These are phyloP conservation scores for Spilogale gracilis DNA, from an alignment of 2,113 vertebrate genomes.

Conservation along the genomic window DNA sequence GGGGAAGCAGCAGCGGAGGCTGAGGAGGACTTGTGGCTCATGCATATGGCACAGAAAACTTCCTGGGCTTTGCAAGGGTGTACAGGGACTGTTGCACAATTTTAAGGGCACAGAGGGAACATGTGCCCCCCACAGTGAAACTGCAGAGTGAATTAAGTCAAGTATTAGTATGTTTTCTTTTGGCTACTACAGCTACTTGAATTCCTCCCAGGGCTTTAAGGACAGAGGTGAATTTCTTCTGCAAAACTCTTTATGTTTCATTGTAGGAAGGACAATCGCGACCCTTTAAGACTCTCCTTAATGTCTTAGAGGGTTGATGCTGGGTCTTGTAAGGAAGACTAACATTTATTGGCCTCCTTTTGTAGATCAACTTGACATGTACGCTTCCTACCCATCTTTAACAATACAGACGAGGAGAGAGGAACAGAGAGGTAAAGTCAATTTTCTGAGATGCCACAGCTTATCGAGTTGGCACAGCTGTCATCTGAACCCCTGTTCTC, in stretches of 20 bases:
- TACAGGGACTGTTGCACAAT: not conserved
- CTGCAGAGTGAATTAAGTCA: not conserved
- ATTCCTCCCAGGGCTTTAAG: not conserved
- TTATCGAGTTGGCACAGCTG: not conserved
- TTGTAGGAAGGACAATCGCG: not conserved
- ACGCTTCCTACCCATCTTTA: not conserved
- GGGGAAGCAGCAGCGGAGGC: slow-evolving; percentile 34
- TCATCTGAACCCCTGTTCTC: not conserved
- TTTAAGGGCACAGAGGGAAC: not conserved
- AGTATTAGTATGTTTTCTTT: not conserved
- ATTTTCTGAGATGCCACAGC: not conserved
- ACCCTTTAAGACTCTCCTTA: not conserved
- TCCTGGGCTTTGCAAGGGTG: not conserved
- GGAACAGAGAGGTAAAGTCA: not conserved
- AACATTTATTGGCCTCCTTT: not conserved
- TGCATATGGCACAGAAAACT: not conserved
- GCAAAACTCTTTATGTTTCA: not conserved
- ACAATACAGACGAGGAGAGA: not conserved
- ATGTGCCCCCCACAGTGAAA: not conserved
- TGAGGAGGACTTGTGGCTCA: slow-evolving; percentile 36
- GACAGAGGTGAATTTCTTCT: not conserved
- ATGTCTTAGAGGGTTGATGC: not conserved
- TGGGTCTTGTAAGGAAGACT: slow-evolving; percentile 2
- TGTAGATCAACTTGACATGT: not conserved
- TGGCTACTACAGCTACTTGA: not conserved